phyloP scores from a whole-genome alignment of 2,888 invertebrate genomes.

The Eupithecia abbreviata region DNA sequence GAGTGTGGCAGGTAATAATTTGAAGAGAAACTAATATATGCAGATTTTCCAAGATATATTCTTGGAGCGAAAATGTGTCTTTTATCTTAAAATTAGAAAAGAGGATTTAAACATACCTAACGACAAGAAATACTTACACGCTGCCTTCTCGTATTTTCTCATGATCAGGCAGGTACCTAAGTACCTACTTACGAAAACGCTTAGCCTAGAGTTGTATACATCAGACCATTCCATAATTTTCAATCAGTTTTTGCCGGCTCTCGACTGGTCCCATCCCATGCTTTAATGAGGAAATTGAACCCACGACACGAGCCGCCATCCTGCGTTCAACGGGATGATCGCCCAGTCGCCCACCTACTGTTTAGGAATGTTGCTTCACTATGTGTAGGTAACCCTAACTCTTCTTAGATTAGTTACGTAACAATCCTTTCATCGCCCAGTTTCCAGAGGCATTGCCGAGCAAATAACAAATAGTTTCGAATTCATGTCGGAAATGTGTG shows the following conservation, averaged over 20 bases:
- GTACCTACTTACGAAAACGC: not conserved
- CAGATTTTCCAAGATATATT: not conserved
- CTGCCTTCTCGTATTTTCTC: not conserved
- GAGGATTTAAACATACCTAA: not conserved
- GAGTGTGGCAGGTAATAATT: not conserved
- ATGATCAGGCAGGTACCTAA: not conserved
- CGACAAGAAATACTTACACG: not conserved
- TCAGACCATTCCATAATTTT: slow-evolving; percentile 2
- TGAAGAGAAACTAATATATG: not conserved
- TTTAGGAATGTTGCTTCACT: slow-evolving; percentile 17
- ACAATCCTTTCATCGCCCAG: slow-evolving; percentile 27
- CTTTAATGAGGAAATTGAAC: slow-evolving; percentile 12
- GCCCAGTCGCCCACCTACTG: slow-evolving; percentile 18
- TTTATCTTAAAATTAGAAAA: not conserved
- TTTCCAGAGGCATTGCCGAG: slow-evolving; percentile 36
- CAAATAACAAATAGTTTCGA: slow-evolving; percentile 41
- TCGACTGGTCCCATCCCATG: slow-evolving; percentile 6
- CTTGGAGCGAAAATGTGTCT: not conserved
- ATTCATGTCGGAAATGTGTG: slow-evolving; percentile 35
- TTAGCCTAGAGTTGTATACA: not conserved
- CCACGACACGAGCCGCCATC: slow-evolving; percentile 7
- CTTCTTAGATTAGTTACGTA: slow-evolving; percentile 18
- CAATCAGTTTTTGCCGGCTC: slow-evolving; percentile 7
- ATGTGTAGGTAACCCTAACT: slow-evolving; percentile 9
- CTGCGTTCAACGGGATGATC: slow-evolving; percentile 15